Evolutionary conservation across 2,888 invertebrate genomes (phyloP), one percentile per base, ranked within the genome.

Genomic region (Taphrorychus bicolor): DNA sequence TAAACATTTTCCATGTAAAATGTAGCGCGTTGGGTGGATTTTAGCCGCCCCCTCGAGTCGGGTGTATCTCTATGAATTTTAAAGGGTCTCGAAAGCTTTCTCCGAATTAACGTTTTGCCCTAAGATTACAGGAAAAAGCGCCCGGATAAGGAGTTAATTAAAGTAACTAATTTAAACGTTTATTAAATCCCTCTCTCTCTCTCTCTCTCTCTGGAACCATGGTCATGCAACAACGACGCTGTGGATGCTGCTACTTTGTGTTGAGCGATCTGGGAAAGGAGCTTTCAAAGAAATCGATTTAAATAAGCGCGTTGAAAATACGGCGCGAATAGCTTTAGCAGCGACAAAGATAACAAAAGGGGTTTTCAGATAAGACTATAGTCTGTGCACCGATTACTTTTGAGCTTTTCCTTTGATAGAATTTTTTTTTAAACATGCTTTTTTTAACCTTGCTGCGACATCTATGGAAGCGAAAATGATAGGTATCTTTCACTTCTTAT

Each of bases 81-180:
- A 22, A 61, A 59, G 41, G 51, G 16, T 11, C 18, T 7, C n/a
- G n/a, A 11, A 23, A 59, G n/a, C 23, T 48, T 48, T 24, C 49
- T 59, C 18, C 18, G 48, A 59, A 59, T 59, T 59, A 59, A 45
- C 49, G 23, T 5, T 49, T 51, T 51, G 22, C 23, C n/a, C 16
- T 9, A 3, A 22, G 24, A 53, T 45, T 58, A 68, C 48, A 23
- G 59, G 63, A 68, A 68, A 53, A 64, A 60, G 63, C 54, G 32
- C 23, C 32, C 18, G 40, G 63, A 64, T 45, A 64, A 64, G 48
- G 59, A 59, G 59, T 53, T 68, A 68, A 68, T 68, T 54, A 68
- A 68, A 63, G n/a, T 23, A 54, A 32, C 54, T 23, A 54, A 32
- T 54, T 54, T 54, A 24, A 54, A 54, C 24, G 54, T 32, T 24